Evolutionary conservation across 1,140 invertebrate genomes (phyloP), one percentile per base, ranked within the genome.

Genomic region (Dinoponera quadriceps): DNA sequence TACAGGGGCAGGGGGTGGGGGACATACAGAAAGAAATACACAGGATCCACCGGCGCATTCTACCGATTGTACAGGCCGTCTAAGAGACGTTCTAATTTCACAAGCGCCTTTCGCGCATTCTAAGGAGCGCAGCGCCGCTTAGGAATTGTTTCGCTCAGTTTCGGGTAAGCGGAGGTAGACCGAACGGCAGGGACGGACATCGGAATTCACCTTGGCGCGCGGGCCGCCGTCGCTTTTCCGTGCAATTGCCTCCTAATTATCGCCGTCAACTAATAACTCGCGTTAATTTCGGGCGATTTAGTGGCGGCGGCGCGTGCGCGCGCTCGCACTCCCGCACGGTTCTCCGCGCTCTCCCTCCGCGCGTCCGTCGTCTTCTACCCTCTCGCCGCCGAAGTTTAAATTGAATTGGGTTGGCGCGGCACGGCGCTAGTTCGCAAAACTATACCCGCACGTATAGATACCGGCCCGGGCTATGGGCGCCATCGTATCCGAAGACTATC

Each of bases 271-370:
- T 94, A 93, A 94, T 94, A 94, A 94, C 93, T 94, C 93, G 92
- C 90, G 90, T 94, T 94, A 94, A 94, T 93, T 94, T 93, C 93
- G 80, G 86, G 88, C 93, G 91, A 94, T 94, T 94, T 94, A 94
- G 89, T 93, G 85, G 83, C 63, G 83, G 82, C 63, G 88, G 85
- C 91, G 90, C 91, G 89, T 92, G 92, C 90, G 91, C 91, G 66
- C 74, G 59, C 60, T 51, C 62, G 48, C 44, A 59, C 51, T 77
- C 57, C 71, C 66, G 71, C 22, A 33, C n/a, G 80, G 66, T 65
- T 68, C 74, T 71, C 82, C 66, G 71, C 55, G 55, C 48, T 82
- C 62, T 71, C 80, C 65, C 38, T 44, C n/a, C n/a, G n/a, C n/a
- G 3, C 77, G 57, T 83, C 66, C 65, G n/a, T 68, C 77, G 49